Base-by-base conservation (phyloP, 2,113 vertebrate species). In the Butastur rufipennis region DNA sequence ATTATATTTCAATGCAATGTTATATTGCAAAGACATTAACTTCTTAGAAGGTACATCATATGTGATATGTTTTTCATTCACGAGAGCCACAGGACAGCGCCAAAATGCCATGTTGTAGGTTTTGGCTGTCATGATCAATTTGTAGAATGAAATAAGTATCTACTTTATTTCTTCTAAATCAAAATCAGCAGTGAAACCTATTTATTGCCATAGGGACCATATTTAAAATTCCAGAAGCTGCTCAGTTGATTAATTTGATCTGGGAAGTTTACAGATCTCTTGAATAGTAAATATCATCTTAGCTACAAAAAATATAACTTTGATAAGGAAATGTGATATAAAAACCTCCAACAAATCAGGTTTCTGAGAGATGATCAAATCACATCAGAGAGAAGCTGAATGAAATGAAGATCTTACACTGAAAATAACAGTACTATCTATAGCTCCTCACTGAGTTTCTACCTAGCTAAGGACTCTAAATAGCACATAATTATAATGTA, bases 401-500 rank as follows among this genome's bases (percentile, higher is more conserved):
- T 86, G 70, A 91, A 52, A 72, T 74, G 0, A 79, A 59, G 27
- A 88, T 62, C 55, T 96, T 93, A 77, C 43, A 43, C 53, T 91
- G 86, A 94, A 94, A 97, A 92, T 92, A 91, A 66, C 61, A 71
- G 34, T 59, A 58, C 75, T 95, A 88, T 94, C 67, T 96, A 48
- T 89, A 94, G 32, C 73, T 94, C 34, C 29, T 95, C 47, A 74
- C 61, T 63, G 70, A 55, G 50, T 92, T 61, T 88, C 40, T 90
- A 88, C 84, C 78, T 90, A 75, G 40, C 25, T 88, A 75, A 84
- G 77, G 70, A 40, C 81, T 73, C 80, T 80, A 94, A 91, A 92
- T 86, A 91, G 78, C 66, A 80, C 45, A 40, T 94, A 85, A 93
- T 96, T 96, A 87, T 43, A 65, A 93, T 5, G 8, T 85, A 3